Evolutionary conservation across 1,140 invertebrate genomes (phyloP).

Genomic region (Macrosteles quadrilineatus): DNA sequence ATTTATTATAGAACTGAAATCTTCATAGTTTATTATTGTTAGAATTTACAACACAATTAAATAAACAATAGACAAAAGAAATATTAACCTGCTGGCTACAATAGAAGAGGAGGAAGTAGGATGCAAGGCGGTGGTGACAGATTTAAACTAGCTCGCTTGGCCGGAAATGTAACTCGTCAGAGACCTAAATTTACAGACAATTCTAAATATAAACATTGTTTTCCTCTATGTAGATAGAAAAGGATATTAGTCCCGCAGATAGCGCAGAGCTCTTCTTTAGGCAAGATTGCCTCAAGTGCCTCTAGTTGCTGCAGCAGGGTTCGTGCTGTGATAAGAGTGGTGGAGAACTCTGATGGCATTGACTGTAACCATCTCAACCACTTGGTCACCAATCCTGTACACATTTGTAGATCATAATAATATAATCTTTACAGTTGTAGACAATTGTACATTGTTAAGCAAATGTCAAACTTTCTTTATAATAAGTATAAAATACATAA

Average conservation of each 20-base stretch:
- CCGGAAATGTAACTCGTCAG: too few relatives aligned
- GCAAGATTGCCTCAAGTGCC: background rate
- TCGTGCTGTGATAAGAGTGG: background rate
- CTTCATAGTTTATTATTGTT: too few relatives aligned
- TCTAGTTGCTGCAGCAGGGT: conserved; percentile 27
- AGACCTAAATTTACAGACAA: too few relatives aligned
- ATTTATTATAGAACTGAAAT: too few relatives aligned
- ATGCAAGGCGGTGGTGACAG: too few relatives aligned
- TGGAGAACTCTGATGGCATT: background rate
- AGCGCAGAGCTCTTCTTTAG: conserved; percentile 16
- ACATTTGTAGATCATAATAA: background rate
- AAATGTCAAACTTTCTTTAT: background rate
- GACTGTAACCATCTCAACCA: conserved; percentile 13
- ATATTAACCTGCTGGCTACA: too few relatives aligned
- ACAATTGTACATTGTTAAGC: background rate
- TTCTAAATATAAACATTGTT: background rate
- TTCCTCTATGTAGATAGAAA: conserved; percentile 1
- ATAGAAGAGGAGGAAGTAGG: too few relatives aligned
- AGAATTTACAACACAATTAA: too few relatives aligned
- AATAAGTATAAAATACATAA: background rate
- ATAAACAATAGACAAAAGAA: too few relatives aligned
- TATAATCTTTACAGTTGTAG: background rate
- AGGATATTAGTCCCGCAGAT: conserved; percentile 37
- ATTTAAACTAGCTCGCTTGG: too few relatives aligned
- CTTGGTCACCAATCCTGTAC: conserved; percentile 25